Evolutionary conservation across 2,113 vertebrate genomes (phyloP).

Genomic region (Columba janthina): DNA sequence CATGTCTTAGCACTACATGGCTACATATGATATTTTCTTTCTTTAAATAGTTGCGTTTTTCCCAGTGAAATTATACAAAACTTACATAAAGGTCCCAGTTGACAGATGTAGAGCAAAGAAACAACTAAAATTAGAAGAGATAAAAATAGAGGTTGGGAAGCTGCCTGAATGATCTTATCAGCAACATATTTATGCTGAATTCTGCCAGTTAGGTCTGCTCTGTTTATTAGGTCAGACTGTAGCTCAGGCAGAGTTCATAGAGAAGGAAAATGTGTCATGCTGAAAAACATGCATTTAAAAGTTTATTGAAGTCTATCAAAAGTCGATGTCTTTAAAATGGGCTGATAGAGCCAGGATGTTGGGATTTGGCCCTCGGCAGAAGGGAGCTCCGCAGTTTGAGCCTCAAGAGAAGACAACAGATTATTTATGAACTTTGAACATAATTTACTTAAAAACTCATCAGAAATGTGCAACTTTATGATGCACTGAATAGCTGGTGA

Average conservation of each 20-base stretch:
- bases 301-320: neutral
- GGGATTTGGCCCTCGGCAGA: neutral
- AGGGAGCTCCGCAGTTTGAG: neutral
- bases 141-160: constrained; percentile 39
- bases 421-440: neutral
- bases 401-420: neutral
- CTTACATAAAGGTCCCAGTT: constrained; percentile 7
- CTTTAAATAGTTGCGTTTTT: constrained; percentile 24
- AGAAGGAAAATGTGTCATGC: neutral
- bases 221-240: constrained; percentile 13
- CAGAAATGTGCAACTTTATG: neutral
- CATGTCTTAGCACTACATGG: neutral
- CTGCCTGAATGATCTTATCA: neutral
- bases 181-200: neutral
- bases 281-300: neutral
- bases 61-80: neutral
- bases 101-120: constrained; percentile 24
- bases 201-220: neutral
- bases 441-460: neutral
- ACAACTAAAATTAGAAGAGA: constrained; percentile 38
- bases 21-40: neutral
- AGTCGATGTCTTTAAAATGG: neutral
- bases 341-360: neutral
- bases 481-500: neutral
- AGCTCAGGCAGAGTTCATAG: neutral